phyloP scores from a whole-genome alignment of 2,113 vertebrate genomes.

The Lepus europaeus region DNA sequence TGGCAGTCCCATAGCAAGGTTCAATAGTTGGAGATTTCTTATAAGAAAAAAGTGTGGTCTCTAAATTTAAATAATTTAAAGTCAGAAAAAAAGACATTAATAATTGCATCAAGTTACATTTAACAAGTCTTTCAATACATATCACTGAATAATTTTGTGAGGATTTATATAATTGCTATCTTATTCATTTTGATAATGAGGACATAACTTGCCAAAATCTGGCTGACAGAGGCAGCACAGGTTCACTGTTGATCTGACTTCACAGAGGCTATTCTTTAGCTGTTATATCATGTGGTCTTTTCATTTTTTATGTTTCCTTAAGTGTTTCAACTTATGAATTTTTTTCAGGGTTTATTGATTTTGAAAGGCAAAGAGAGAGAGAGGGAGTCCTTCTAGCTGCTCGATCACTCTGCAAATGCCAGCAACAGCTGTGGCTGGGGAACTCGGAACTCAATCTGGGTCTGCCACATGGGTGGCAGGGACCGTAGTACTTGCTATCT shows the following conservation, averaged over 20 bases:
- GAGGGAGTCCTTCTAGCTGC: too few species aligned
- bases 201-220: background rate
- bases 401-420: too few species aligned
- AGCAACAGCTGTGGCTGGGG: too few species aligned
- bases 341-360: background rate
- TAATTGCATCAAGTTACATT: background rate
- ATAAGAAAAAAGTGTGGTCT: background rate
- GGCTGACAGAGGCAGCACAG: background rate
- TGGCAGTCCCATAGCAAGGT: background rate
- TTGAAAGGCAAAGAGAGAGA: too few species aligned
- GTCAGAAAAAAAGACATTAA: background rate
- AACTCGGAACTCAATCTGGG: too few species aligned
- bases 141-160: background rate
- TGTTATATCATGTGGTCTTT: background rate
- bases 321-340: background rate
- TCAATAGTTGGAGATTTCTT: background rate
- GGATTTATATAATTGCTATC: background rate
- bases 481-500: too few species aligned
- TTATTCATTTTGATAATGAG: background rate
- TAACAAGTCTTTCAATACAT: background rate
- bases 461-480: too few species aligned
- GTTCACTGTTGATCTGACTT: background rate
- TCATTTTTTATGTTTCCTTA: background rate
- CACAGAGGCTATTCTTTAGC: background rate
- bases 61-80: background rate